Evolutionary conservation across 2,888 invertebrate species (phyloP).

Genomic region (Scaptomyza caliginosa): DNA sequence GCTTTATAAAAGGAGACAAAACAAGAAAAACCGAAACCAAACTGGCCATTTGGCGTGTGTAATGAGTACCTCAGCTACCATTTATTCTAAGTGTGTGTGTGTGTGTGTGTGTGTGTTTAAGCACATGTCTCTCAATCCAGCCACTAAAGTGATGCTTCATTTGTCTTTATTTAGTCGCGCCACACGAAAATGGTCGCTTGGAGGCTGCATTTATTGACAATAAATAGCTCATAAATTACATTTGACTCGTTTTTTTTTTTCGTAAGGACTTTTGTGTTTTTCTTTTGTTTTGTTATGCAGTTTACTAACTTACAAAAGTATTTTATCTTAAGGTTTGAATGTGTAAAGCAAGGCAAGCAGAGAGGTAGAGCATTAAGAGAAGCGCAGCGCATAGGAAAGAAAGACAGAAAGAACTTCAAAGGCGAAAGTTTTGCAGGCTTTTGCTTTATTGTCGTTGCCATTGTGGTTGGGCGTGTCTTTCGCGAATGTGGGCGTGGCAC

Average conservation of each 20-base stretch:
- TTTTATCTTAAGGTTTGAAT: not conserved
- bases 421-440: slow-evolving; percentile 55
- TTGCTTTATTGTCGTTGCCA: slow-evolving; percentile 29
- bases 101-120: not conserved
- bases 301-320: not conserved
- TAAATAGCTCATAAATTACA: slow-evolving; percentile 75
- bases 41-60: slow-evolving; percentile 46
- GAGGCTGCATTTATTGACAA: slow-evolving; percentile 78
- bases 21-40: not conserved
- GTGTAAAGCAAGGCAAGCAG: not conserved
- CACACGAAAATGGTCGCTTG: slow-evolving; percentile 72
- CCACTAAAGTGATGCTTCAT: slow-evolving; percentile 70
- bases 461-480: not conserved
- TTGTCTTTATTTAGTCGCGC: slow-evolving; percentile 72
- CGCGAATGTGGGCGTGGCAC: slow-evolving; percentile 38
- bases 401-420: slow-evolving; percentile 68
- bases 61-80: slow-evolving; percentile 47
- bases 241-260: slow-evolving; percentile 6
- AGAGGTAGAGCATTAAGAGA: slow-evolving; percentile 20
- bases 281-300: too few relatives aligned
- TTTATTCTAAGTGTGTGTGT: slow-evolving; percentile 13
- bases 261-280: too few relatives aligned
- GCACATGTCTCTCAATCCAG: slow-evolving; percentile 41
- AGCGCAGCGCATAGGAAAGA: slow-evolving; percentile 19
- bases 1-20: slow-evolving; percentile 30